A percentile compares a stretch with the other conserved stretches of the same genome.
Evolutionary conservation across 1,140 invertebrate genomes (phyloP).

Genomic region (Tetranychus urticae): DNA sequence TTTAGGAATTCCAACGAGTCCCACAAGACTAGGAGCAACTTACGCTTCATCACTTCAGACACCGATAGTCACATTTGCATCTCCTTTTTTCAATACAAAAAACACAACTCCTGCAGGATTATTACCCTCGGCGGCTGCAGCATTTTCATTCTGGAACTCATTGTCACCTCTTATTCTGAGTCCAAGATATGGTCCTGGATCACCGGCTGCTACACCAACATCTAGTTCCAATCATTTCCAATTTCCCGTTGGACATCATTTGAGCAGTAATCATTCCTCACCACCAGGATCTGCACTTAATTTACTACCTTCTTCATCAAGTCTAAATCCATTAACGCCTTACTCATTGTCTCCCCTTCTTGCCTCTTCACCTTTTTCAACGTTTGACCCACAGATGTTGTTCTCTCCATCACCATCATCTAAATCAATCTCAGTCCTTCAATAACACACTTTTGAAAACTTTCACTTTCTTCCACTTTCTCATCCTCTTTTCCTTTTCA

Average conservation of each 20-base stretch:
- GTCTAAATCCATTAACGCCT: neutral
- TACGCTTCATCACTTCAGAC: slow-evolving; percentile 15
- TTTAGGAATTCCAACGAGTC: slow-evolving; percentile 5
- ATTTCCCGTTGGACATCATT: slow-evolving; percentile 11
- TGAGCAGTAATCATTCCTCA: neutral
- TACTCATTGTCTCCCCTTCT: slow-evolving; percentile 8
- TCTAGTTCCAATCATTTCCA: slow-evolving; percentile 13
- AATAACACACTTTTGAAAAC: slow-evolving; percentile 2
- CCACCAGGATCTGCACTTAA: neutral
- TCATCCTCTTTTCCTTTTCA: too few species aligned
- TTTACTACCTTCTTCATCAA: slow-evolving; percentile 10
- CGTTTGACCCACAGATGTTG: slow-evolving; percentile 14
- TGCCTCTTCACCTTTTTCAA: slow-evolving; percentile 12
- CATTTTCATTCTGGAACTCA: slow-evolving; percentile 13
- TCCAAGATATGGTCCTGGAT: slow-evolving; percentile 3
- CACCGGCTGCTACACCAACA: neutral
- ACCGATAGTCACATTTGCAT: slow-evolving; percentile 15
- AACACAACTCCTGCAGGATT: slow-evolving; percentile 10
- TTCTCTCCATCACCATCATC: slow-evolving; percentile 9
- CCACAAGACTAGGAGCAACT: slow-evolving; percentile 4
- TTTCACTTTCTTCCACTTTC: neutral
- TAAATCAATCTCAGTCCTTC: slow-evolving; percentile 15
- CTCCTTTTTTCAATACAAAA: slow-evolving; percentile 13
- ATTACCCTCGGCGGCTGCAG: slow-evolving; percentile 6
- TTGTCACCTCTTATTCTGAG: slow-evolving; percentile 7